These are phyloP conservation scores for Coronaproctus castanopsis DNA, from an alignment of 2,888 invertebrate species.

Conservation along the genomic window DNA sequence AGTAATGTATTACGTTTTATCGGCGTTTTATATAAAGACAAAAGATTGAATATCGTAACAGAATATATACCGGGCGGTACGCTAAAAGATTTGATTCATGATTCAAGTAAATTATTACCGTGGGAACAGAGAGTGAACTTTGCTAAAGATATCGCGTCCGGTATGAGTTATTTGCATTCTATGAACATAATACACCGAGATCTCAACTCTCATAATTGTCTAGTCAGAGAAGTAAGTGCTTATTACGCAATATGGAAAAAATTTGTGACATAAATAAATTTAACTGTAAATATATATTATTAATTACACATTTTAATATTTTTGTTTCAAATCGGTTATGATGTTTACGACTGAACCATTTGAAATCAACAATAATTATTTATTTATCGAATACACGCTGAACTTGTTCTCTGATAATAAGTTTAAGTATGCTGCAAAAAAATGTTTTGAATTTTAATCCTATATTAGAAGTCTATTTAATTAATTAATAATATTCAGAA, in stretches of 20 bases:
- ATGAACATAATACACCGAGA: slow-evolving; percentile 89
- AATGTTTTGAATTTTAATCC: no score
- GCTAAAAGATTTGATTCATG: slow-evolving; percentile 63
- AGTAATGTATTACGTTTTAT: slow-evolving; percentile 77
- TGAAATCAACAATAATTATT: no score
- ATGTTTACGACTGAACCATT: no score
- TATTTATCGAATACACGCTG: no score
- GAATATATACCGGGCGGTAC: slow-evolving; percentile 87
- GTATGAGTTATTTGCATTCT: slow-evolving; percentile 84
- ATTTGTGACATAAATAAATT: no score
- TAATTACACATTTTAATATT: no score
- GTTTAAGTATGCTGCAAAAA: no score
- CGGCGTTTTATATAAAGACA: slow-evolving; percentile 82
- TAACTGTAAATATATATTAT: no score
- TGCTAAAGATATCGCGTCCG: slow-evolving; percentile 78
- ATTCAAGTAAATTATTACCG: slow-evolving; percentile 40
- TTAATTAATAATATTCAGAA: no score
- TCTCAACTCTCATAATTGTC: slow-evolving; percentile 86
- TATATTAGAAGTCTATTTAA: no score
- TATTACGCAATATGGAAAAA: neutral
- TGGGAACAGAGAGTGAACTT: slow-evolving; percentile 68
- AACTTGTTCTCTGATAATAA: no score
- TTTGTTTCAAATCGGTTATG: no score
- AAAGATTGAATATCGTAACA: slow-evolving; percentile 73
- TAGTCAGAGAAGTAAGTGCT: slow-evolving; percentile 50